Conservation (phyloP, 1,140 invertebrate species). For the Magallana angulata region DNA sequence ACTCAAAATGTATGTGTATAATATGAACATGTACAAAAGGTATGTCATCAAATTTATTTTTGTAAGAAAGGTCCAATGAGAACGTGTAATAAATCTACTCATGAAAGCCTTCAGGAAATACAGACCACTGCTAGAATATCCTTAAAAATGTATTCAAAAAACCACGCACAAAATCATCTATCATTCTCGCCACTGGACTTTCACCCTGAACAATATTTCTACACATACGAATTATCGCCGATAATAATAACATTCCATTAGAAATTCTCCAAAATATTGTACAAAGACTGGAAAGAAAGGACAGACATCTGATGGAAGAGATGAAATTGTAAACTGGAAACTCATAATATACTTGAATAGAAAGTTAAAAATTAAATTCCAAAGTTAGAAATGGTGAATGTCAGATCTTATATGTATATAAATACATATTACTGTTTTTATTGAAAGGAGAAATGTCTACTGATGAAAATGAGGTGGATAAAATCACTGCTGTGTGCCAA, state of each 20-base stretch:
- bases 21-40: too few species aligned
- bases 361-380: too few species aligned
- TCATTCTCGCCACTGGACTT: background rate
- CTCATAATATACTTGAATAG: too few species aligned
- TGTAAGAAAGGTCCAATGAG: too few species aligned
- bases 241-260: constrained; percentile 8
- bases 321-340: too few species aligned
- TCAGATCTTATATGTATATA: too few species aligned
- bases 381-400: too few species aligned
- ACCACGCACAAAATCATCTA: background rate
- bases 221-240: background rate
- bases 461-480: background rate
- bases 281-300: too few species aligned
- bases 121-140: background rate
- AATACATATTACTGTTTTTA: too few species aligned
- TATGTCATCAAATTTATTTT: too few species aligned
- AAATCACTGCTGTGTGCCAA: background rate
- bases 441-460: background rate
- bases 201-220: background rate
- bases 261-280: background rate
- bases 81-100: background rate
- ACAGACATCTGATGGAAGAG: too few species aligned
- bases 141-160: background rate
- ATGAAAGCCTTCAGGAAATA: constrained; percentile 8
- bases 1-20: too few species aligned